Percentiles rank a stretch among this genome's conserved stretches.
These are phyloP conservation scores for Drosophila nigricruria DNA, from an alignment of 2,888 invertebrate species.

Conservation along the genomic window DNA sequence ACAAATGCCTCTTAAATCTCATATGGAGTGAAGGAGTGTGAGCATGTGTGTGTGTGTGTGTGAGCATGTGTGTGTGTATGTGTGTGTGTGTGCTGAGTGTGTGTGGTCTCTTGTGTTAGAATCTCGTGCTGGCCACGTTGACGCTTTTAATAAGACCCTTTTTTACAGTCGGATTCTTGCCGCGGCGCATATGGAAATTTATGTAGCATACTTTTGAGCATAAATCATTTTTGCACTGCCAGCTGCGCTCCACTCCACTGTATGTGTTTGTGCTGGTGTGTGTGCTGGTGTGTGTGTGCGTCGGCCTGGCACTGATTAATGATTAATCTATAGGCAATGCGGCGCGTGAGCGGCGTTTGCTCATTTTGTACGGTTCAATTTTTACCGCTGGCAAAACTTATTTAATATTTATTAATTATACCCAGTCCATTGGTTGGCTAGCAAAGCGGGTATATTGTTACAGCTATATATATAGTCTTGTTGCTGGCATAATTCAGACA, in stretches of 20 bases:
- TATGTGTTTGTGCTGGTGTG: constrained; percentile 6
- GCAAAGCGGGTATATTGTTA: constrained; percentile 21
- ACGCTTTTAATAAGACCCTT: constrained; percentile 59
- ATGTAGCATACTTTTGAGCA: constrained; percentile 64
- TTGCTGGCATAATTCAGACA: background rate
- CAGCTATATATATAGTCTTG: no score
- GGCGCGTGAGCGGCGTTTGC: constrained; percentile 36
- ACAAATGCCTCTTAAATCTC: constrained; percentile 19
- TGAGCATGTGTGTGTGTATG: constrained; percentile 17
- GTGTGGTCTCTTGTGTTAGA: no score
- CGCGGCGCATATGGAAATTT: constrained; percentile 57
- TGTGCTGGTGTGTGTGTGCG: constrained; percentile 20
- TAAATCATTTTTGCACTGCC: constrained; percentile 61
- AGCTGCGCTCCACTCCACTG: constrained; percentile 27
- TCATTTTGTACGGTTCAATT: constrained; percentile 55
- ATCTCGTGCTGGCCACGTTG: constrained; percentile 36
- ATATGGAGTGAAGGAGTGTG: constrained; percentile 10
- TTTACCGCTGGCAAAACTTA: constrained; percentile 51
- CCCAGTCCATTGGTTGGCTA: constrained; percentile 12
- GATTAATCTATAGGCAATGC: constrained; percentile 64
- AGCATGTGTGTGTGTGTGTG: constrained; percentile 1
- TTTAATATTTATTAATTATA: constrained; percentile 67
- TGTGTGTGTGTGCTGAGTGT: no score
- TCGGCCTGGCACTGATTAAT: constrained; percentile 52
- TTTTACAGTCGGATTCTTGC: constrained; percentile 39